A percentile compares a stretch with the other conserved stretches of the same genome.
phyloP scores from a whole-genome alignment of 2,888 invertebrate species.

The Scrobipalpa costella region DNA sequence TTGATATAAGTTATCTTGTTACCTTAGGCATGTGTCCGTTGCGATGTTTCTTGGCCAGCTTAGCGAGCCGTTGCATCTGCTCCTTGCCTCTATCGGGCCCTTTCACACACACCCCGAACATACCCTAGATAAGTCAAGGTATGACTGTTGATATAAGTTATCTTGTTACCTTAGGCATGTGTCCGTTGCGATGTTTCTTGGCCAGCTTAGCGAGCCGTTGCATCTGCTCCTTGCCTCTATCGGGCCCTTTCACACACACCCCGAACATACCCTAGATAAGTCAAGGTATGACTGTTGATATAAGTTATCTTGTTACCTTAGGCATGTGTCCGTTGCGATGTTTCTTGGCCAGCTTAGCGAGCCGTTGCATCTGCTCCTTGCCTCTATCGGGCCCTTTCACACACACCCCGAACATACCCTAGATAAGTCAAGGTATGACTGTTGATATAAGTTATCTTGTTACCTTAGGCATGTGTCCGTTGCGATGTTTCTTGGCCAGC shows the following conservation, averaged over 20 bases:
- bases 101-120: too few species aligned
- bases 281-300: too few species aligned
- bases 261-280: too few species aligned
- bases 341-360: constrained; percentile 89
- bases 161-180: constrained; percentile 92
- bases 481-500: too few species aligned
- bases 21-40: constrained; percentile 96
- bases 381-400: constrained; percentile 89
- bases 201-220: constrained; percentile 92
- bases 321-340: constrained; percentile 97
- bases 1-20: too few species aligned
- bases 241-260: too few species aligned
- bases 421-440: too few species aligned
- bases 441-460: too few species aligned
- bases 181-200: constrained; percentile 92
- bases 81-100: constrained; percentile 89
- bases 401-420: constrained; percentile 83
- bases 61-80: constrained; percentile 93
- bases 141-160: too few species aligned
- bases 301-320: too few species aligned
- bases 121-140: too few species aligned
- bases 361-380: constrained; percentile 93
- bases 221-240: constrained; percentile 91
- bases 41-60: constrained; percentile 95
- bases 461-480: too few species aligned